Percentiles rank a stretch among this genome's conserved stretches.
These are phyloP conservation scores for Lepidocyrtoides sp. DNA, from an alignment of 2,888 invertebrate species.

Conservation along the genomic window DNA sequence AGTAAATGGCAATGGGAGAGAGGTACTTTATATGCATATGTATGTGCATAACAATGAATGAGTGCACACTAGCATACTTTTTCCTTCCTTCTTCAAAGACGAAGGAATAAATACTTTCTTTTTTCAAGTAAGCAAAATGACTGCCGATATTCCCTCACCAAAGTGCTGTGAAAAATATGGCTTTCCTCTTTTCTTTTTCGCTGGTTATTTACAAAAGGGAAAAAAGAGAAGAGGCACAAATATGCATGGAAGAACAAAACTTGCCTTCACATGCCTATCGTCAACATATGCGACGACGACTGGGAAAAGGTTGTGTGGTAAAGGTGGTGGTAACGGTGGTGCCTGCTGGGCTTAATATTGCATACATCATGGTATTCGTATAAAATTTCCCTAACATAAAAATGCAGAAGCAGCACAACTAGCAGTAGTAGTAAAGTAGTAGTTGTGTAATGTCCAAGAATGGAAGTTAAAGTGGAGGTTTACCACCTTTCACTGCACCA, in stretches of 20 bases:
- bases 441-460: slow-evolving; percentile 30
- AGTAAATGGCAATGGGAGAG: slow-evolving; percentile 50
- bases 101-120: neutral
- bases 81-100: neutral
- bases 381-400: slow-evolving; percentile 16
- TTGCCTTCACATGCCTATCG: slow-evolving; percentile 18
- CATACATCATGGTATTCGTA: slow-evolving; percentile 28
- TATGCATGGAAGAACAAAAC: too few relatives aligned
- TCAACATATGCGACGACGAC: slow-evolving; percentile 26
- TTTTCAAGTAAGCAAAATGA: slow-evolving; percentile 37
- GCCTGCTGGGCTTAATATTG: slow-evolving; percentile 73
- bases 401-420: neutral
- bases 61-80: slow-evolving; percentile 61
- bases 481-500: slow-evolving; percentile 24
- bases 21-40: slow-evolving; percentile 69
- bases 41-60: slow-evolving; percentile 72
- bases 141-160: slow-evolving; percentile 19
- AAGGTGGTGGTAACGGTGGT: slow-evolving; percentile 54
- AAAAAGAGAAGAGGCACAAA: too few relatives aligned
- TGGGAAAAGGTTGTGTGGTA: slow-evolving; percentile 34
- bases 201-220: too few relatives aligned
- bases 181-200: slow-evolving; percentile 19
- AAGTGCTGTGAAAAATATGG: slow-evolving; percentile 19
- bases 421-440: too few relatives aligned
- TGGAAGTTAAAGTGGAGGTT: slow-evolving; percentile 19